Percentiles rank a stretch among this genome's conserved stretches.
Conservation (phyloP, 2,888 invertebrate species). For the Geophilus truncorum region DNA sequence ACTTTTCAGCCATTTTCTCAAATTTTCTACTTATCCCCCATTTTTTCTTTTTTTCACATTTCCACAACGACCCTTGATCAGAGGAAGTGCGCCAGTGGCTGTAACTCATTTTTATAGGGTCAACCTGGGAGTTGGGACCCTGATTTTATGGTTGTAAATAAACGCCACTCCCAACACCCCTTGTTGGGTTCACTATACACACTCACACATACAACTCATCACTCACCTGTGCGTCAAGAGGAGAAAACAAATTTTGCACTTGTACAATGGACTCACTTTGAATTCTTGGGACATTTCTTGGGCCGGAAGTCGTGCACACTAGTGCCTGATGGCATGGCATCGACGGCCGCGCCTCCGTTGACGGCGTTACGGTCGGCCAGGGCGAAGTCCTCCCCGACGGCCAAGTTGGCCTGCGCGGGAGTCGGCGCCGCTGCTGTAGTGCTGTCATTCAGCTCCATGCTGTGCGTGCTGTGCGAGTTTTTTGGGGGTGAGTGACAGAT, state of each 20-base stretch:
- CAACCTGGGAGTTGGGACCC: not conserved
- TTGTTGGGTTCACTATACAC: no score
- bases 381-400: constrained; percentile 14
- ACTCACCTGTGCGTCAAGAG: not conserved
- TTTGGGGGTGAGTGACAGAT: constrained; percentile 10
- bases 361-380: constrained; percentile 7
- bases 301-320: constrained; percentile 22
- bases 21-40: no score
- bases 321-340: not conserved
- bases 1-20: no score
- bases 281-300: constrained; percentile 7
- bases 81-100: not conserved
- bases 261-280: constrained; percentile 14
- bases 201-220: no score
- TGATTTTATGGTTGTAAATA: not conserved
- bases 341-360: constrained; percentile 25
- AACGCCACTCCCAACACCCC: not conserved
- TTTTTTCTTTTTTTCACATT: not conserved
- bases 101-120: not conserved
- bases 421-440: not conserved
- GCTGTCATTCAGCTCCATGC: constrained; percentile 19
- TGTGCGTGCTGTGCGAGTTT: not conserved
- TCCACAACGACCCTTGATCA: not conserved
- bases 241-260: not conserved
- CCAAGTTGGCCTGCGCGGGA: constrained; percentile 13